phyloP scores from a whole-genome alignment of 2,113 vertebrate genomes.

The Apeltes quadracus region DNA sequence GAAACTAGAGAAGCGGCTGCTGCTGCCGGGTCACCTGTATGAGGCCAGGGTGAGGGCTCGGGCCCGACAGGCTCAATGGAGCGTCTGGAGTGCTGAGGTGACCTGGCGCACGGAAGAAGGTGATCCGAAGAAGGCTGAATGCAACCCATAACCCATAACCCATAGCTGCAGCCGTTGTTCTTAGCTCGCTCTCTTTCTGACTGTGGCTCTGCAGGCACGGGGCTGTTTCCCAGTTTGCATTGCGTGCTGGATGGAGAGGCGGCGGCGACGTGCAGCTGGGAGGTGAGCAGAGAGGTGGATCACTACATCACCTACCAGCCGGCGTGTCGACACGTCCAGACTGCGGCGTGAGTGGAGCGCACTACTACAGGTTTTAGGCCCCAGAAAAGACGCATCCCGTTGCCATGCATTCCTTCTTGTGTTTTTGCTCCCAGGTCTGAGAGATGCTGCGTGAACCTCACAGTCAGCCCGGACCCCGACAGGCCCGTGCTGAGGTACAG shows the following conservation, averaged over 20 bases:
- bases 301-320: conserved; percentile 68
- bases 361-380: background rate
- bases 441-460: conserved; percentile 41
- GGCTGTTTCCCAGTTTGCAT: conserved; percentile 50
- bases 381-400: background rate
- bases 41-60: conserved; percentile 65
- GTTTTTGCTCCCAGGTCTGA: conserved; percentile 21
- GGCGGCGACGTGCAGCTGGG: conserved; percentile 72
- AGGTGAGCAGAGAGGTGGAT: conserved; percentile 63
- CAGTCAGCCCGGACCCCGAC: background rate
- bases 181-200: conserved; percentile 6
- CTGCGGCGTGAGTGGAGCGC: conserved; percentile 38
- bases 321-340: conserved; percentile 33
- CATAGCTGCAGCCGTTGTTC: conserved; percentile 21
- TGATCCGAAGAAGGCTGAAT: conserved; percentile 17
- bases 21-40: conserved; percentile 54
- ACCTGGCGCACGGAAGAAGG: conserved; percentile 57
- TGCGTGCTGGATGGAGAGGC: conserved; percentile 67
- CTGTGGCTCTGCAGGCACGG: conserved; percentile 27
- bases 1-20: conserved; percentile 22
- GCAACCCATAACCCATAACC: too few species aligned
- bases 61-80: conserved; percentile 60
- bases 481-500: conserved; percentile 54
- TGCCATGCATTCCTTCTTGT: background rate
- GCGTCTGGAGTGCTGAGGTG: conserved; percentile 70